Evolutionary conservation across 2,797 vertebrate species (phyloP), one percentile per base, ranked within the genome.

Genomic region (Neosilurus mollespiculum): DNA sequence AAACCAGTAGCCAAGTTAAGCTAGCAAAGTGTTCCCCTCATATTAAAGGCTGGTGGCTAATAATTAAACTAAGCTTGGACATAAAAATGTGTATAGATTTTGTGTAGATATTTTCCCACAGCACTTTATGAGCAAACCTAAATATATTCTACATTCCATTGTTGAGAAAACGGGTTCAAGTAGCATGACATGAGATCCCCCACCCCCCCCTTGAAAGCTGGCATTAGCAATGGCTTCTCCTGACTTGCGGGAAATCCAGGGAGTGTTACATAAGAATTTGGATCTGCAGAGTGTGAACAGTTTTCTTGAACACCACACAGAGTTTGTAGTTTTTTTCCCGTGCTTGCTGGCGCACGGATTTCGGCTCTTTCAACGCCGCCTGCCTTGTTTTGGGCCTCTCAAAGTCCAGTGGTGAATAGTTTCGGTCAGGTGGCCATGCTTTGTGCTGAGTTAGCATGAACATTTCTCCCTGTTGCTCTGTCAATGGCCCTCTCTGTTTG

Each of bases 371-470:
- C 49, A 26, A 58, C 59, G 6, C 15, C 30, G 53, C 37, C 79
- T 53, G 80, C 56, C 54, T 53, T 20, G 30, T 66, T 43, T 49
- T 49, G 76, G 84, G 81, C 70, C 81, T 88, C 85, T 84, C 82
- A 82, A 59, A 77, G 84, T 62, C 83, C 66, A 65, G 64, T 20
- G 66, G 51, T 84, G 83, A 88, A 88, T 86, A 82, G 80, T 49
- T 77, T 83, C 53, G 64, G 80, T 87, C 56, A 77, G 83, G 76
- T 81, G 81, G 65, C 64, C 53, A 20, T 81, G 86, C 84, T 85
- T 86, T 84, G 83, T 83, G 87, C 87, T 88, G 83, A 88, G n/a
- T 65, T 79, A 83, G 81, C 87, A 37, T 56, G 77, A 82, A 77
- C 43, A 51, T 64, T 83, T 76, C 76, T 83, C 66, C 84, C 81